These are phyloP conservation scores for Sarcophaga caerulescens DNA, from an alignment of 2,888 invertebrate species.

Conservation along the genomic window DNA sequence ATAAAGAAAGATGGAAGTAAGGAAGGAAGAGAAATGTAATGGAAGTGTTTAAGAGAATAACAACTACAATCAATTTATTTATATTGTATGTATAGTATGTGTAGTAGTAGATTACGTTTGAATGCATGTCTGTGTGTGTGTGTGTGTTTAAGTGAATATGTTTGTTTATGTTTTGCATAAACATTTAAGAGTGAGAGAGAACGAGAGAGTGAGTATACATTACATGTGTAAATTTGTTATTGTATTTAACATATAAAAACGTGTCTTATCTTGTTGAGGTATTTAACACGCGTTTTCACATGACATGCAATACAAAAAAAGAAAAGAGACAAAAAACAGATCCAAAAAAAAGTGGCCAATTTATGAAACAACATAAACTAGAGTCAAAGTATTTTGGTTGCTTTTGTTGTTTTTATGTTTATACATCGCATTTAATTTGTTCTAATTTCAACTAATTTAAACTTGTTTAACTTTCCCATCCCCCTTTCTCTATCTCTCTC, in stretches of 20 bases:
- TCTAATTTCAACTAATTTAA: conserved; percentile 48
- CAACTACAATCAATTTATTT: conserved; percentile 41
- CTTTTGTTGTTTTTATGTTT: too few species aligned
- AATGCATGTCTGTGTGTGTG: not conserved
- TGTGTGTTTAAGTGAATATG: not conserved
- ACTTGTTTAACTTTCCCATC: not conserved
- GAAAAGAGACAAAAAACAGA: not conserved
- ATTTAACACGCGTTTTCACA: conserved; percentile 58
- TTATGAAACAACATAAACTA: not conserved
- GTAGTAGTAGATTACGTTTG: not conserved
- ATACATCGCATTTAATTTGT: not conserved
- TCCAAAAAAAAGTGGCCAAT: not conserved
- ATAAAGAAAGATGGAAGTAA: not conserved
- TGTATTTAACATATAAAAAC: conserved; percentile 51
- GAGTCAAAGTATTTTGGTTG: not conserved
- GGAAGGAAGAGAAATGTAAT: conserved; percentile 23
- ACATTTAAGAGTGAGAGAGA: not conserved
- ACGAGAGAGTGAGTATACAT: not conserved
- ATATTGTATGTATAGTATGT: too few species aligned
- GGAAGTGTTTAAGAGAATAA: conserved; percentile 54
- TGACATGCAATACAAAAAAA: conserved; percentile 44
- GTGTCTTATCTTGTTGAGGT: conserved; percentile 67
- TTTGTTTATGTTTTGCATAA: not conserved
- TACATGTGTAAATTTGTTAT: conserved; percentile 15
- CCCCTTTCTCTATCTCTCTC: not conserved